Base-by-base conservation (phyloP, 2,797 vertebrate genomes). In the Sebastes minor region DNA sequence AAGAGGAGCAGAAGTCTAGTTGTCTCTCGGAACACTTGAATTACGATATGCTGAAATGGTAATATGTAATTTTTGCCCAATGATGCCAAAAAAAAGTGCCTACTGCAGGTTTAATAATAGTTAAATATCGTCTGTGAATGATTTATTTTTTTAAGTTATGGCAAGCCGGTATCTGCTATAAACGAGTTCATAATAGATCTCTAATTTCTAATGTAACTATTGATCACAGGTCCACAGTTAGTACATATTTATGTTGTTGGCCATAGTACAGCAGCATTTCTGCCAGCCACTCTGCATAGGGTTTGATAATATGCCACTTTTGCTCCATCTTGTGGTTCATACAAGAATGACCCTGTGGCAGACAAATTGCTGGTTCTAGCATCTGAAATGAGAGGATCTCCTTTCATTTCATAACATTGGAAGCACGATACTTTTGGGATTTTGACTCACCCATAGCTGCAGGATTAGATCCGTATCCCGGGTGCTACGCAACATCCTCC, bases 341-440 rank as follows among this genome's bases (percentile, higher is more conserved):
- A 10, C 3, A 32, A 23, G 59, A 62, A 56, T 8, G 9, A 62
- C 28, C 1, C 11, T 14, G 3, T 25, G 13, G 23, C 32, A 11
- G 42, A 18, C 46, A 22, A 35, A n/a, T 3, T 18, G 13, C 14
- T 72, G 57, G 9, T 49, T 74, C 30, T 16, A 28, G 20, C 1
- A 16, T 35, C 20, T 28, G 23, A 65, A 46, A 57, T 32, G 20
- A 57, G 33, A 28, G 23, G 23, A 30, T 30, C 18, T 35, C 12
- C 16, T 64, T 64, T 38, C 4, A 63, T 53, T 53, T 63, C 0
- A 27, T 25, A 1, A 65, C 8, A 32, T 12, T 2, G 11, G 6
- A 11, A 49, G 46, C 46, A 49, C 46, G 1, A 49, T 20, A 49
- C 0, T 0, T 49, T 49, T 0, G 46, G 46, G 46, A 49, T 49